phyloP scores from a whole-genome alignment of 2,113 vertebrate species.

The Cololabis saira region DNA sequence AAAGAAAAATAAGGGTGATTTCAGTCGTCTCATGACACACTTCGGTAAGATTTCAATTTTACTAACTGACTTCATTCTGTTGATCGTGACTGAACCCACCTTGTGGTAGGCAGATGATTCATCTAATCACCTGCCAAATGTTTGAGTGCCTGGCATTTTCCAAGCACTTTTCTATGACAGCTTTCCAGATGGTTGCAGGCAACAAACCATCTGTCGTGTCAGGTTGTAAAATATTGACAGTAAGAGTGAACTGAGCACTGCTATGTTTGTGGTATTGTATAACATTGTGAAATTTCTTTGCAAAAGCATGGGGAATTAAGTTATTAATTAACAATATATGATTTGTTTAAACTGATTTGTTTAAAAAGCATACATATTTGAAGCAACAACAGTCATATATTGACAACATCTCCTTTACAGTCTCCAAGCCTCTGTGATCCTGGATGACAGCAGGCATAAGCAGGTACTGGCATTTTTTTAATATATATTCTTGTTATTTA shows the following conservation, averaged over 20 bases:
- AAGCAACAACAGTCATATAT: too few relatives aligned
- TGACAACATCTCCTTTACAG: too few relatives aligned
- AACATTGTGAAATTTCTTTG: neutral
- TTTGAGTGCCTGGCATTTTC: slow-evolving; percentile 1
- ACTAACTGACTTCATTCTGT: neutral
- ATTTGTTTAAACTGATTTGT: too few relatives aligned
- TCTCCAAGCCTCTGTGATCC: too few relatives aligned
- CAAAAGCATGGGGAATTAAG: neutral
- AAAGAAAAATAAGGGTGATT: neutral
- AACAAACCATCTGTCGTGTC: neutral
- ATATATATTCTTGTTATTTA: too few relatives aligned
- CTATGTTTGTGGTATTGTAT: neutral
- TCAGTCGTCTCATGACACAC: neutral
- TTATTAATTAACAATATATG: neutral
- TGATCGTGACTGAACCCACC: neutral
- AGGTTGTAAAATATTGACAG: neutral
- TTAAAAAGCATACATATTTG: too few relatives aligned
- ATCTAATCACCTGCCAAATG: neutral
- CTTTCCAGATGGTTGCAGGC: neutral
- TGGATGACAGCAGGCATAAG: too few relatives aligned
- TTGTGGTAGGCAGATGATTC: neutral
- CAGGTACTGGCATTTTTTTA: too few relatives aligned
- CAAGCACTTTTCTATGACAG: neutral
- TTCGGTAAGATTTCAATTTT: neutral
- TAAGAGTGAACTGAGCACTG: neutral